These are phyloP conservation scores for Stictonetta naevosa DNA, from an alignment of 2,113 vertebrate genomes.

Conservation along the genomic window DNA sequence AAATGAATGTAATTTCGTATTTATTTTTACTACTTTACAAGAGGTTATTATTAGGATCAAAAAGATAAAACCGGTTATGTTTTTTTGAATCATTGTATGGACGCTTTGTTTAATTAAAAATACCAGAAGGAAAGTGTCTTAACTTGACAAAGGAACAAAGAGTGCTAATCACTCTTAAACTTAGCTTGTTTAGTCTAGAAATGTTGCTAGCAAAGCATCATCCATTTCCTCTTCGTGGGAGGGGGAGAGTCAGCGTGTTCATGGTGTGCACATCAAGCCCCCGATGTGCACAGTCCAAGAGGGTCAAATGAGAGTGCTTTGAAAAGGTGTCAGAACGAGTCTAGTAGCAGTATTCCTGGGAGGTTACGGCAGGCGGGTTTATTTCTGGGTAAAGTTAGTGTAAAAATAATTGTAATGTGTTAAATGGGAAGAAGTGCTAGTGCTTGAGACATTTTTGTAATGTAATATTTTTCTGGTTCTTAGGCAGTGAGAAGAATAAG, in stretches of 20 bases:
- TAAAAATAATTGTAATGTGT: not conserved
- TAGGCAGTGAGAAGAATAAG: not conserved
- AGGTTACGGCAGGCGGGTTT: not conserved
- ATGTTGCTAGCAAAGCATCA: not conserved
- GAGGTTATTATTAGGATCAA: not conserved
- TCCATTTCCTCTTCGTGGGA: not conserved
- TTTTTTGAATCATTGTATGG: not conserved
- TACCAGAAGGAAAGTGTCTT: not conserved
- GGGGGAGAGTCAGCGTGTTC: not conserved
- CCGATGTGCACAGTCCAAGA: no score
- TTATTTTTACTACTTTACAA: not conserved
- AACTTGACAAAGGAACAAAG: not conserved
- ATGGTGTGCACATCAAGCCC: not conserved
- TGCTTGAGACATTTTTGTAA: not conserved
- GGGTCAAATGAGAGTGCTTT: not conserved
- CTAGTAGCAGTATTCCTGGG: not conserved
- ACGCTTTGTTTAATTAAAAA: not conserved
- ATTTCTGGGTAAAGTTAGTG: not conserved
- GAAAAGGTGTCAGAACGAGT: not conserved
- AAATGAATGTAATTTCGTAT: not conserved
- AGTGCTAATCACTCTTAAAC: not conserved
- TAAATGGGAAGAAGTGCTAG: constrained; percentile 5
- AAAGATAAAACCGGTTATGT: not conserved
- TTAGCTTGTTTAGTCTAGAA: not conserved
- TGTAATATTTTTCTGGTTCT: not conserved